Percentiles rank a stretch among this genome's conserved stretches.
phyloP scores from a whole-genome alignment of 2,888 invertebrate species.

The Lochmaea capreae region DNA sequence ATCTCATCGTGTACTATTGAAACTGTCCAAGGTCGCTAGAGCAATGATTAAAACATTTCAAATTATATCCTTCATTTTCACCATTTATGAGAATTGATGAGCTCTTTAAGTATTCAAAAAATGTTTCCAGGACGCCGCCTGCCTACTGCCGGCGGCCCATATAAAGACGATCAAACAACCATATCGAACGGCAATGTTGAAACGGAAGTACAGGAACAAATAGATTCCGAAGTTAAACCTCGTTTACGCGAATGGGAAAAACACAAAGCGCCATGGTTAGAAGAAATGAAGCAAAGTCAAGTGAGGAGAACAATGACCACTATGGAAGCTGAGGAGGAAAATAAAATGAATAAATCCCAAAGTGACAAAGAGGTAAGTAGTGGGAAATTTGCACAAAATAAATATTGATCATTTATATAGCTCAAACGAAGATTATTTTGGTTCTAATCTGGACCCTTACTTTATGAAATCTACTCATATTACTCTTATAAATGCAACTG shows the following conservation, averaged over 20 bases:
- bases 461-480: too few species aligned
- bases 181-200: slow-evolving; percentile 59
- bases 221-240: slow-evolving; percentile 65
- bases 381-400: too few species aligned
- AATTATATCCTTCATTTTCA: too few species aligned
- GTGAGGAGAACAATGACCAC: slow-evolving; percentile 72
- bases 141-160: slow-evolving; percentile 68
- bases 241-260: slow-evolving; percentile 79
- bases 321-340: slow-evolving; percentile 49
- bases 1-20: too few species aligned
- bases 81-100: too few species aligned
- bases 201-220: slow-evolving; percentile 32
- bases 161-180: slow-evolving; percentile 55
- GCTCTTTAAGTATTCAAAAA: background rate
- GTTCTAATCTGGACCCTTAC: too few species aligned
- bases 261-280: slow-evolving; percentile 84
- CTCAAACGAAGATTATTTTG: too few species aligned
- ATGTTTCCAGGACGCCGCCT: slow-evolving; percentile 67
- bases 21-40: too few species aligned
- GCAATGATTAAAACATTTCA: too few species aligned
- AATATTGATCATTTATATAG: too few species aligned
- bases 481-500: too few species aligned
- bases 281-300: slow-evolving; percentile 83
- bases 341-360: slow-evolving; percentile 43
- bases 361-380: slow-evolving; percentile 39